Percentiles rank a stretch among this genome's conserved stretches.
Evolutionary conservation across 2,797 vertebrate genomes (phyloP).

Genomic region (Dipus sagitta): DNA sequence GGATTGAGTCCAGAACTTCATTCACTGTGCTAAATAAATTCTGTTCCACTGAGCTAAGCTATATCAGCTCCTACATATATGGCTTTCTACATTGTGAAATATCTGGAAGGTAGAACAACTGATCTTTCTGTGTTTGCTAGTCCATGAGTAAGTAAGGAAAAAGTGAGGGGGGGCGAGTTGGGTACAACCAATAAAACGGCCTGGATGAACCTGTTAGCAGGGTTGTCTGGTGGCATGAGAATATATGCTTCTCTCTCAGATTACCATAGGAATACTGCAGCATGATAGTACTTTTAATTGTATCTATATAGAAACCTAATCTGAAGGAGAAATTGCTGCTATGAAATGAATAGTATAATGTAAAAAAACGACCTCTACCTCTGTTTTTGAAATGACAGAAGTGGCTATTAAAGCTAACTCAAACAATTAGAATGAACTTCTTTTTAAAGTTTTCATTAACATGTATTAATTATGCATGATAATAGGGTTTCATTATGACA

Average conservation of each 20-base stretch:
- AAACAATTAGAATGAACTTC: constrained; percentile 9
- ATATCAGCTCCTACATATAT: not conserved
- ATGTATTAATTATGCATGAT: too few species aligned
- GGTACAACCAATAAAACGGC: constrained; percentile 31
- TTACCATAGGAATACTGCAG: not conserved
- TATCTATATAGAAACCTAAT: constrained; percentile 40
- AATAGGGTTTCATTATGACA: too few species aligned
- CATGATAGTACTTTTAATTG: constrained; percentile 15
- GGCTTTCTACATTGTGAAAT: constrained; percentile 45
- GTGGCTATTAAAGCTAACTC: constrained; percentile 35
- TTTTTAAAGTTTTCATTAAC: too few species aligned
- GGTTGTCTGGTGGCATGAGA: not conserved
- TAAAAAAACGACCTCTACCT: constrained; percentile 20
- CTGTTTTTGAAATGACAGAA: constrained; percentile 40
- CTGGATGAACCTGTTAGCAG: not conserved
- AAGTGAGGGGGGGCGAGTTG: not conserved
- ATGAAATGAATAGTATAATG: not conserved
- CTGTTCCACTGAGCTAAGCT: not conserved
- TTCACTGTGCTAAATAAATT: not conserved
- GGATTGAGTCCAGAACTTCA: not conserved
- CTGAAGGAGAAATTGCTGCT: constrained; percentile 11
- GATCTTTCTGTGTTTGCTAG: constrained; percentile 3
- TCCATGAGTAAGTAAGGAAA: constrained; percentile 48
- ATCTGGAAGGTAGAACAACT: constrained; percentile 40
- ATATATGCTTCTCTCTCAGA: constrained; percentile 9